Base-by-base conservation (phyloP, 1,140 invertebrate species). In the Drosophila albomicans region DNA sequence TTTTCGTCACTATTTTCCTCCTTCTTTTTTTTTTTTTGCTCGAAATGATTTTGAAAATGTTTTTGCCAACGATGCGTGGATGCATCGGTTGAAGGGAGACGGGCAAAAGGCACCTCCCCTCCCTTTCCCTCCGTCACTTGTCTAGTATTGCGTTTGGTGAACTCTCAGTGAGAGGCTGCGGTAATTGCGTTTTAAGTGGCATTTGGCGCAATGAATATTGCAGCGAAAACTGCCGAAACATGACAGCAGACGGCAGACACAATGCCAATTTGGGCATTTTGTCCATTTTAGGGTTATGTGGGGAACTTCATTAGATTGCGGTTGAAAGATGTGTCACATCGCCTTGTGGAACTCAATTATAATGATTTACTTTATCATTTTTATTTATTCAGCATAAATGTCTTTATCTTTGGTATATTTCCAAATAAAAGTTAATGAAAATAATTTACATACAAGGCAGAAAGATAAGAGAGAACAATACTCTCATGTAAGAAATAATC, bases 131-230 rank as follows among this genome's bases (percentile, higher is more conserved):
- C 30, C 20, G 3, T 20, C 20, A 20, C 20, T 20, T 20, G 3
- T 20, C 20, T 5, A 32, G 0, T 38, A 10, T 10, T 38, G 6
- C 35, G 8, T 7, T 38, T 38, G 35, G 35, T 38, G 54, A 46
- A 49, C 48, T 68, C 45, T 49, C 35, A 41, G 58, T 69, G 66
- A 25, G 66, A 25, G 58, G 72, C 54, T 71, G 49, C 66, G 69
- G 64, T 86, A 81, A 86, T 78, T 78, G 82, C 69, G 67, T 78
- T 67, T 61, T 71, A 68, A 82, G 75, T 77, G 75, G 54, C 67
- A 59, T 73, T 85, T 74, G 81, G 75, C 58, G 62, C 49, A 61
- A 78, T 81, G 65, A 67, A 85, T 63, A 74, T 69, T 74, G 63
- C 64, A 51, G 11, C 16, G 13, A 67, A 20, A 73, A 35, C 30